A percentile compares a stretch with the other conserved stretches of the same genome.
Conservation (phyloP, 2,797 vertebrate genomes). For the Danio kyathit region DNA sequence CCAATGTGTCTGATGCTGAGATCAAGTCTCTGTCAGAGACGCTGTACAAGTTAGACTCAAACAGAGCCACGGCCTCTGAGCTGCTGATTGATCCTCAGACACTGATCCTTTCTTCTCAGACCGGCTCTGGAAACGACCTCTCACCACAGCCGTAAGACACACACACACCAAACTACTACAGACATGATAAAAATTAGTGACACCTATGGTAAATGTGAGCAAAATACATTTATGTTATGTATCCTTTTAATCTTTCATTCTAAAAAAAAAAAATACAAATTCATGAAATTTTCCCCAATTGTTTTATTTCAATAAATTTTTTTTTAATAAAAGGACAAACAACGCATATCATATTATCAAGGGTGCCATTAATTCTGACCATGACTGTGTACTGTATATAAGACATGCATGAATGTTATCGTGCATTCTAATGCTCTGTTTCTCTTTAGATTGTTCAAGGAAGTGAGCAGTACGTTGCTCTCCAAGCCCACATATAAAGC, state of each 20-base stretch:
- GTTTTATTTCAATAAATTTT: too few relatives aligned
- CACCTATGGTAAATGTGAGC: too few relatives aligned
- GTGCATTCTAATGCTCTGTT: not conserved
- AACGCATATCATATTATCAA: too few relatives aligned
- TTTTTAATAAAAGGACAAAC: too few relatives aligned
- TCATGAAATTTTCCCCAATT: too few relatives aligned
- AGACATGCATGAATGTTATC: not conserved
- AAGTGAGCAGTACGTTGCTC: constrained; percentile 77
- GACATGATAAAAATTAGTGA: too few relatives aligned
- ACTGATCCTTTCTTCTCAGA: constrained; percentile 71
- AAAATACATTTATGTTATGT: too few relatives aligned
- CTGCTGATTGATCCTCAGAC: constrained; percentile 77
- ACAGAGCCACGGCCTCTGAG: constrained; percentile 77
- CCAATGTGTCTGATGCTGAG: constrained; percentile 73
- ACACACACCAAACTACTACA: not conserved
- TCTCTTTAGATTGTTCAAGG: constrained; percentile 75
- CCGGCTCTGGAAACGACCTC: constrained; percentile 68
- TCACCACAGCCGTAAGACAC: constrained; percentile 74
- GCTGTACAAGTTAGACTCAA: constrained; percentile 78
- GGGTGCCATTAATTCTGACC: too few relatives aligned
- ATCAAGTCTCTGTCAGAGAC: constrained; percentile 77
- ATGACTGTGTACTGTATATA: not conserved
- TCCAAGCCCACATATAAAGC: constrained; percentile 79
- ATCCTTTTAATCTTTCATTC: too few relatives aligned
- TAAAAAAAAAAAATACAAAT: too few relatives aligned